Conservation (phyloP, 2,797 vertebrate species). For the Anguilla anguilla region DNA sequence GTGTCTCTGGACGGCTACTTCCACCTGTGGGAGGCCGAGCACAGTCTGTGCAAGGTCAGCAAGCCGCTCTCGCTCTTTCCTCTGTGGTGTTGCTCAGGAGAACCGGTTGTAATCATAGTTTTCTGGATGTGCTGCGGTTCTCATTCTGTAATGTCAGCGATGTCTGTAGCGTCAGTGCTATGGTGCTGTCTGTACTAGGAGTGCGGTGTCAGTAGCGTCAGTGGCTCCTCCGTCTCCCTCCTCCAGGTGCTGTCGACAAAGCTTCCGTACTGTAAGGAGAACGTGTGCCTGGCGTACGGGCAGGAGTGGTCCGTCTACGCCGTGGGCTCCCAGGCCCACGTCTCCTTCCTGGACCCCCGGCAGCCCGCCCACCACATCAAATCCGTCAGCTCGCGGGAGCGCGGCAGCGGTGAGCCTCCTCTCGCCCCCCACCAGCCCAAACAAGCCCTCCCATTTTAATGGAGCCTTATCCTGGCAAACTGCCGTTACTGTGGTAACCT, state of each 20-base stretch:
- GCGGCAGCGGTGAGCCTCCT: constrained; percentile 86
- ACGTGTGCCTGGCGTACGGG: constrained; percentile 95
- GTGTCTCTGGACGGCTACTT: constrained; percentile 97
- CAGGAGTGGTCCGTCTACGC: constrained; percentile 97
- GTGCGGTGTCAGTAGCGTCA: background rate
- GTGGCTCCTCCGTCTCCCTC: background rate
- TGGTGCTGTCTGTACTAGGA: background rate
- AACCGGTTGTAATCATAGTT: background rate
- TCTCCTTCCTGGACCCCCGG: constrained; percentile 95
- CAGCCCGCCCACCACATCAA: constrained; percentile 89
- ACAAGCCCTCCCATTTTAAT: background rate
- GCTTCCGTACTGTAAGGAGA: constrained; percentile 95
- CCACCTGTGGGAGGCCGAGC: constrained; percentile 97
- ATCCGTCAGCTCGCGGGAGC: constrained; percentile 91
- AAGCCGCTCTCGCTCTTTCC: background rate
- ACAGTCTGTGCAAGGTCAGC: constrained; percentile 87
- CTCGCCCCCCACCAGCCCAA: background rate
- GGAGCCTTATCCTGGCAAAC: background rate
- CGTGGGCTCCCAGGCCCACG: constrained; percentile 95
- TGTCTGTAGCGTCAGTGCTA: background rate
- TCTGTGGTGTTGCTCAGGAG: background rate
- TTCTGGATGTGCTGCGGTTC: background rate
- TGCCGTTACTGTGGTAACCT: background rate
- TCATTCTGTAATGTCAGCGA: background rate
- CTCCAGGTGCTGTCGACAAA: constrained; percentile 91